Base-by-base conservation (phyloP, 64 coral and sea anemone species). In the Orbicella faveolata region DNA sequence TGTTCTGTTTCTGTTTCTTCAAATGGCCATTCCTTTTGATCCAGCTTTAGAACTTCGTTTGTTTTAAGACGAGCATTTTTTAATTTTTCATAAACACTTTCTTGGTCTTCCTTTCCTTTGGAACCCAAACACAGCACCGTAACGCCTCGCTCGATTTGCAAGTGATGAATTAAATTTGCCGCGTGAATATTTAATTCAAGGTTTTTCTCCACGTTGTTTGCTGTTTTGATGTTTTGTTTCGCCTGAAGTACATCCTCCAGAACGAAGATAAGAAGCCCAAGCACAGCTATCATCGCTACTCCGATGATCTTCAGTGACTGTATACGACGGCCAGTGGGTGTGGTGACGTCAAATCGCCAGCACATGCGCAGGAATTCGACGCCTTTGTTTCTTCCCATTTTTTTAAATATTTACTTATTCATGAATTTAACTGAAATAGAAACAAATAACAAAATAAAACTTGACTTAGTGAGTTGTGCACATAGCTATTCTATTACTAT, bases 141-240 rank as follows among this genome's bases (percentile, higher is more conserved):
- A 11, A 83, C n/a, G 11, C 92, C 95, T n/a, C 95, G 88, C 59
- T 97, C 92, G 3, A 94, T 93, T 79, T 97, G 95, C 15, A 97
- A 36, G 23, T 52, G 77, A 63, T 94, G 95, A 30, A 97, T 91
- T 2, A 97, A 35, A 37, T 73, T 57, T 19, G 95, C 95, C 51
- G 94, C 86, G 9, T 88, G 64, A 18, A 88, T 74, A n/a, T 84
- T 90, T 25, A 61, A 41, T 23, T 48, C 13, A 10, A 92, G 36
- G 9, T 84, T 68, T 41, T 84, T 34, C 9, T 84, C 63, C 81
- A 84, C 0, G 2, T 13, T 14, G 61, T 67, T 68, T 6, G 81
- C 62, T 48, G 3, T 18, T 21, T 67, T 0, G 21, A 84, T 84
- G 17, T n/a, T 84, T 20, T 68, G 11, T 17, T 48, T 66, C 18